Evolutionary conservation across 1,140 invertebrate species (phyloP).

Genomic region (Papilio polyxenes): DNA sequence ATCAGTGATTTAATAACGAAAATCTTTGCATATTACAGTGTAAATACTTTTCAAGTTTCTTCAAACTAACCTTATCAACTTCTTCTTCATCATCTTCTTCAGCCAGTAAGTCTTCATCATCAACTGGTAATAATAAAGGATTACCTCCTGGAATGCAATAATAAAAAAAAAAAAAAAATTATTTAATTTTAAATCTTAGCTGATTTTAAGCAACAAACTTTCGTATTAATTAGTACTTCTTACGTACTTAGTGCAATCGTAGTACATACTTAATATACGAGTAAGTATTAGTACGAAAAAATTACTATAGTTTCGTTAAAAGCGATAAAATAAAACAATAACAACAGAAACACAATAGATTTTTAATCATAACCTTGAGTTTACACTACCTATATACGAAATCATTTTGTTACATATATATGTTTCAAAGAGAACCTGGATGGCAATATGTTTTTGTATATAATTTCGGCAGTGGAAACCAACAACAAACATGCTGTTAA

Average conservation of each 20-base stretch:
- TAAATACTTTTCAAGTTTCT: too few species aligned
- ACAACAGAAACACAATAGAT: background rate
- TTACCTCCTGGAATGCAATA: constrained; percentile 67
- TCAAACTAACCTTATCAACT: constrained; percentile 84
- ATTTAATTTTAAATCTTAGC: background rate
- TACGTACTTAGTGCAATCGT: too few species aligned
- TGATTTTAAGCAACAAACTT: background rate
- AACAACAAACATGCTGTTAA: constrained; percentile 40
- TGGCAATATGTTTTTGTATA: background rate
- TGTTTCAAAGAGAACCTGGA: background rate
- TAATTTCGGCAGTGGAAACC: background rate
- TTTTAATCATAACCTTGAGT: background rate
- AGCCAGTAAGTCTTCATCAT: constrained; percentile 82
- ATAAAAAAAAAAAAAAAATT: background rate
- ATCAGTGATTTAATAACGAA: too few species aligned
- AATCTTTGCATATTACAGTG: too few species aligned
- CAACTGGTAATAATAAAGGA: constrained; percentile 74
- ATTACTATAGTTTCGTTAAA: too few species aligned
- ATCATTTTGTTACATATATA: background rate
- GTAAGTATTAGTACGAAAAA: too few species aligned
- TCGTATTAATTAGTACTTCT: too few species aligned
- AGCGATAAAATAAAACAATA: background rate
- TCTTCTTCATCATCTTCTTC: constrained; percentile 91
- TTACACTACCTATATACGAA: background rate
- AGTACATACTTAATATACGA: too few species aligned